Evolutionary conservation across 2,113 vertebrate species (phyloP).

Genomic region (Bothrops jararaca): DNA sequence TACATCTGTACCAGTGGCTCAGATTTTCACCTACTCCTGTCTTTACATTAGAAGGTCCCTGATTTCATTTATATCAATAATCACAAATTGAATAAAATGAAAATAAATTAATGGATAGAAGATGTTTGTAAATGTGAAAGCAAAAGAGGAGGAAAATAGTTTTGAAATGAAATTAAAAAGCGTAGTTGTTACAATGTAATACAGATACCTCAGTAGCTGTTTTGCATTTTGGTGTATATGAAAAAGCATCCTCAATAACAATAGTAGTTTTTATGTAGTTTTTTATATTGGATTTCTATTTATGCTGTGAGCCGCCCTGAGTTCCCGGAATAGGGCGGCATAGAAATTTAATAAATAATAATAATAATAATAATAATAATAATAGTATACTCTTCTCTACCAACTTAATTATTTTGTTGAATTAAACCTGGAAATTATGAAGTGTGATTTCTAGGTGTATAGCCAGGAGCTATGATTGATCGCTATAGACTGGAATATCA

Average conservation of each 20-base stretch:
- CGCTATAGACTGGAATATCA: background rate
- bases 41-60: background rate
- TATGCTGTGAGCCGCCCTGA: too few species aligned
- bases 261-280: too few species aligned
- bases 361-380: too few species aligned
- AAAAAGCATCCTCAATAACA: background rate
- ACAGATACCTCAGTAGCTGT: background rate
- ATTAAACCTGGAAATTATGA: background rate
- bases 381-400: background rate
- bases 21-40: background rate
- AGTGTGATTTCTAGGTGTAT: slow-evolving; percentile 1
- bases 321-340: too few species aligned
- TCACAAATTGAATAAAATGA: background rate
- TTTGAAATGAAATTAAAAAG: background rate
- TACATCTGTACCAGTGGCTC: background rate
- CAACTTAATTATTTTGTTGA: background rate
- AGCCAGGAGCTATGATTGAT: background rate
- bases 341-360: too few species aligned
- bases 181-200: background rate
- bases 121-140: background rate
- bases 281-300: too few species aligned
- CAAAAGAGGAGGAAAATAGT: background rate
- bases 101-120: background rate
- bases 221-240: background rate
- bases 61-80: background rate